These are phyloP conservation scores for Colius striatus DNA, from an alignment of 2,113 vertebrate species.

Conservation along the genomic window DNA sequence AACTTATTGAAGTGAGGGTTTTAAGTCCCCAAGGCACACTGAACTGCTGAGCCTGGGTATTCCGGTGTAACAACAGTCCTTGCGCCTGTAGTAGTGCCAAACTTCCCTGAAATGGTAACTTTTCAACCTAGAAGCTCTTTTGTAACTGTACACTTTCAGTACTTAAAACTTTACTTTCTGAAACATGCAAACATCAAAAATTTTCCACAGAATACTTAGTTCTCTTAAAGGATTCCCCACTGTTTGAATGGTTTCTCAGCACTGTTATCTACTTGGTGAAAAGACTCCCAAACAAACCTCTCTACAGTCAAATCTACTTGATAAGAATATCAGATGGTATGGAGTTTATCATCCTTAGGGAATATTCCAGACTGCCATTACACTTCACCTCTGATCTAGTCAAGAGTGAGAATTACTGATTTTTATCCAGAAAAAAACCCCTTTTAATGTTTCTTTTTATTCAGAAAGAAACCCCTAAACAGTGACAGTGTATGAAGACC, in stretches of 20 bases:
- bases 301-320: neutral
- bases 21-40: constrained; percentile 32
- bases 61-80: neutral
- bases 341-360: neutral
- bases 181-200: neutral
- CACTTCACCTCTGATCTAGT: neutral
- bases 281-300: neutral
- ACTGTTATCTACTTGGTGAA: neutral
- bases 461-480: neutral
- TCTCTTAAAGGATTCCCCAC: neutral
- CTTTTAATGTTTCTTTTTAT: neutral
- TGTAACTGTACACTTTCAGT: neutral
- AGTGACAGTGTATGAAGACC: neutral
- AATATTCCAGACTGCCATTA: neutral
- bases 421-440: neutral
- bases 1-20: constrained; percentile 56
- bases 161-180: neutral
- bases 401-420: neutral
- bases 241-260: neutral
- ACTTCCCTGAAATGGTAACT: neutral
- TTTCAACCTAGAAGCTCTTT: neutral
- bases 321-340: neutral
- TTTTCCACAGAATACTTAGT: neutral
- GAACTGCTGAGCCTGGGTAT: constrained; percentile 22
- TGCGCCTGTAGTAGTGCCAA: neutral